Conservation (phyloP, 2,113 vertebrate species). For the Lates calcarifer region DNA sequence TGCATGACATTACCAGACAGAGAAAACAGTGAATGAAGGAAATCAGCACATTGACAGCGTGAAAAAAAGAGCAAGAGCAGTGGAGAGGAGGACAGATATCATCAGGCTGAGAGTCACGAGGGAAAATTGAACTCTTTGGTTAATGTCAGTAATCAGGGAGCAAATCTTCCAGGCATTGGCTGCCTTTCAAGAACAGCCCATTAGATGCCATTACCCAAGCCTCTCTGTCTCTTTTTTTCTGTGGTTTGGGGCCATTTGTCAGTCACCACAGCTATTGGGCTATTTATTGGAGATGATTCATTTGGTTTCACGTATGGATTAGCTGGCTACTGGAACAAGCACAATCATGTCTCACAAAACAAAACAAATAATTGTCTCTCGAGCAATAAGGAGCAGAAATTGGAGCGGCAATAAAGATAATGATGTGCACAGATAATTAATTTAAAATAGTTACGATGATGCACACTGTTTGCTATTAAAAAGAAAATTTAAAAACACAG, state of each 20-base stretch:
- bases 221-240: slow-evolving; percentile 38
- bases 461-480: not conserved
- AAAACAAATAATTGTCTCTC: slow-evolving; percentile 33
- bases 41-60: not conserved
- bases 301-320: slow-evolving; percentile 32
- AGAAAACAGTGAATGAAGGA: slow-evolving; percentile 35
- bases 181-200: slow-evolving; percentile 69
- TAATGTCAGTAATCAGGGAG: slow-evolving; percentile 75
- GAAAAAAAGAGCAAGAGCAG: not conserved
- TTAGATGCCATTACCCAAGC: slow-evolving; percentile 65
- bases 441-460: slow-evolving; percentile 10
- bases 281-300: slow-evolving; percentile 59
- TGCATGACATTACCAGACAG: slow-evolving; percentile 22
- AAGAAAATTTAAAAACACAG: slow-evolving; percentile 8
- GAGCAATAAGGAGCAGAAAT: slow-evolving; percentile 26
- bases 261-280: slow-evolving; percentile 48
- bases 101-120: slow-evolving; percentile 36
- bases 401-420: slow-evolving; percentile 19
- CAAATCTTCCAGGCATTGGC: slow-evolving; percentile 68
- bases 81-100: slow-evolving; percentile 42
- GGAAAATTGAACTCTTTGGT: slow-evolving; percentile 69
- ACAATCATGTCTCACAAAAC: slow-evolving; percentile 19
- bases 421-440: slow-evolving; percentile 23
- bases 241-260: slow-evolving; percentile 46
- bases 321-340: slow-evolving; percentile 42